Evolutionary conservation across 2,888 invertebrate species (phyloP).

Genomic region (Podotricha telesiphe): DNA sequence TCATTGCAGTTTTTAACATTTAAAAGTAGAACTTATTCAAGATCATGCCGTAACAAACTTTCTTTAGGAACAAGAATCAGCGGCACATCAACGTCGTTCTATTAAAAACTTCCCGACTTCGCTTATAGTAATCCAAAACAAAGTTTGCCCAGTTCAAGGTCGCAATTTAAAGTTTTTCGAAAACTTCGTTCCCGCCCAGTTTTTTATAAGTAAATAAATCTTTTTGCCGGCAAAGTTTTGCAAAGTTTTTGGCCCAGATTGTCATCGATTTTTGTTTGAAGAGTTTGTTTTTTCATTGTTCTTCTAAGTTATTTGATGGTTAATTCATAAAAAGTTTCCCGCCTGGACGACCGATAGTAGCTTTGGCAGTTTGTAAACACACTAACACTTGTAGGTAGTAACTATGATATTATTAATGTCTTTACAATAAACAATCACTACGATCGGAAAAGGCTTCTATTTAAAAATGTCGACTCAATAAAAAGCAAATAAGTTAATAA

Average conservation of each 20-base stretch:
- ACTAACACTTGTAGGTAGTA: conserved; percentile 27
- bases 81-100: conserved; percentile 66
- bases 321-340: conserved; percentile 83
- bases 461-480: background rate
- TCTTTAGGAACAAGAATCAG: conserved; percentile 33
- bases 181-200: conserved; percentile 81
- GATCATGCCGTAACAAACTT: conserved; percentile 15
- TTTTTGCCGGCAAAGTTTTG: conserved; percentile 81
- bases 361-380: conserved; percentile 74
- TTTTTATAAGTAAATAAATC: conserved; percentile 84
- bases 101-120: conserved; percentile 74
- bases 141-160: conserved; percentile 82
- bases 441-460: background rate
- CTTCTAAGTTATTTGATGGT: conserved; percentile 84
- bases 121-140: conserved; percentile 83
- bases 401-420: background rate
- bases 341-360: conserved; percentile 78
- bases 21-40: conserved; percentile 23
- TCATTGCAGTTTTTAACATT: background rate
- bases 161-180: conserved; percentile 85
- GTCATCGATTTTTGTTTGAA: conserved; percentile 85
- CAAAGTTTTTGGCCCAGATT: conserved; percentile 84
- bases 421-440: background rate
- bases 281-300: conserved; percentile 84
- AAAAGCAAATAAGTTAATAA: no score